Percentiles rank a stretch among this genome's conserved stretches.
Conservation (phyloP, 2,797 vertebrate species). For the Hippoglossus hippoglossus region DNA sequence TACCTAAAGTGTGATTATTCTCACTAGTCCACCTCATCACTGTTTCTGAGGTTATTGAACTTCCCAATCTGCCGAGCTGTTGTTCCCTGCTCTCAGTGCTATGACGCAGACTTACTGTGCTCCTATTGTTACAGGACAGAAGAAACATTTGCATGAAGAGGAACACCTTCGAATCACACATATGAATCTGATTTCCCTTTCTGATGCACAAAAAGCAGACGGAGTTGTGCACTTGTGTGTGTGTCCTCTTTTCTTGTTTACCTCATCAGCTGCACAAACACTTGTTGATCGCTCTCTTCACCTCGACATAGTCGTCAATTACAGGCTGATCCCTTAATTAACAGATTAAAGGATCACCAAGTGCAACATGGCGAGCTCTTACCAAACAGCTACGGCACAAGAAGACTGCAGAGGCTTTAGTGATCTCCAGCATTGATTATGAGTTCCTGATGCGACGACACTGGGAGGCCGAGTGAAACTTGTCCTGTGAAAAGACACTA, state of each 20-base stretch:
- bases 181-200: background rate
- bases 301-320: conserved; percentile 37
- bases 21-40: too few relatives aligned
- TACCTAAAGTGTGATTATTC: background rate
- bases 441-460: too few relatives aligned
- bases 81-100: background rate
- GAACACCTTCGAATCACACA: background rate
- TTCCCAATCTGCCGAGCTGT: too few relatives aligned
- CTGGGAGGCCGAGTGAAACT: too few relatives aligned
- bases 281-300: conserved; percentile 5
- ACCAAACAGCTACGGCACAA: conserved; percentile 30
- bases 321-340: conserved; percentile 55
- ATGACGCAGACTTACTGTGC: too few relatives aligned
- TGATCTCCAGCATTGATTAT: too few relatives aligned
- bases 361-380: background rate
- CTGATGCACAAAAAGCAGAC: background rate
- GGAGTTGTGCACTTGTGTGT: too few relatives aligned
- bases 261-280: background rate
- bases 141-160: background rate
- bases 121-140: background rate
- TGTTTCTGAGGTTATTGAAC: background rate
- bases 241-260: background rate
- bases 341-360: conserved; percentile 5
- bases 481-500: too few relatives aligned
- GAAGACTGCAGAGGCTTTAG: background rate